Percentiles rank a stretch among this genome's conserved stretches.
Evolutionary conservation across 2,797 vertebrate genomes (phyloP).

Genomic region (Erpetoichthys calabaricus): DNA sequence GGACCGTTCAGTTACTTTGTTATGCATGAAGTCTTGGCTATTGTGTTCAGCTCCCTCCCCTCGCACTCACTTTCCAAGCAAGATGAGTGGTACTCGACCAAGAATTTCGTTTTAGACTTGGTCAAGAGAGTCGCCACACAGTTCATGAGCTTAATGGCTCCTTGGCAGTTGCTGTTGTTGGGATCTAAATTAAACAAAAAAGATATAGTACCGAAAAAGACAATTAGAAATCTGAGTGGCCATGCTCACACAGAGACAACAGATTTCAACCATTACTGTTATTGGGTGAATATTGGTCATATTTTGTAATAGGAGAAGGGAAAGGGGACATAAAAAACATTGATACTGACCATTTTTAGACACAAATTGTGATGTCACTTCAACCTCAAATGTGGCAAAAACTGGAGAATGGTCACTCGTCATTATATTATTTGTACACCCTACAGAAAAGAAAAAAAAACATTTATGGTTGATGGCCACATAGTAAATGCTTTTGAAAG

Average conservation of each 20-base stretch:
- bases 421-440: slow-evolving; percentile 83
- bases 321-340: too few relatives aligned
- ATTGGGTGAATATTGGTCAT: too few relatives aligned
- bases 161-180: slow-evolving; percentile 56
- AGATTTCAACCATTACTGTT: too few relatives aligned
- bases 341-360: slow-evolving; percentile 76
- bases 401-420: slow-evolving; percentile 95
- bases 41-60: too few relatives aligned
- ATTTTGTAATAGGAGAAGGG: too few relatives aligned
- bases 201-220: background rate
- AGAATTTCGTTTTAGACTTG: slow-evolving; percentile 94
- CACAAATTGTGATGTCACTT: slow-evolving; percentile 90
- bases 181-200: slow-evolving; percentile 45
- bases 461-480: background rate
- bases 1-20: background rate
- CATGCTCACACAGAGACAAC: too few relatives aligned
- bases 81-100: slow-evolving; percentile 88
- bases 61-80: slow-evolving; percentile 75
- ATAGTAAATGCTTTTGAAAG: too few relatives aligned
- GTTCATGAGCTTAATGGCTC: slow-evolving; percentile 79
- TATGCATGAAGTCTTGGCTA: background rate
- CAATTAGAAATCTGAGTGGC: too few relatives aligned
- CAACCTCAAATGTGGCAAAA: slow-evolving; percentile 90
- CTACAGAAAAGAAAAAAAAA: slow-evolving; percentile 37
- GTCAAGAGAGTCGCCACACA: slow-evolving; percentile 74